Evolutionary conservation across 2,888 invertebrate species (phyloP), one percentile per base, ranked within the genome.

Genomic region (Mylabris sibirica): DNA sequence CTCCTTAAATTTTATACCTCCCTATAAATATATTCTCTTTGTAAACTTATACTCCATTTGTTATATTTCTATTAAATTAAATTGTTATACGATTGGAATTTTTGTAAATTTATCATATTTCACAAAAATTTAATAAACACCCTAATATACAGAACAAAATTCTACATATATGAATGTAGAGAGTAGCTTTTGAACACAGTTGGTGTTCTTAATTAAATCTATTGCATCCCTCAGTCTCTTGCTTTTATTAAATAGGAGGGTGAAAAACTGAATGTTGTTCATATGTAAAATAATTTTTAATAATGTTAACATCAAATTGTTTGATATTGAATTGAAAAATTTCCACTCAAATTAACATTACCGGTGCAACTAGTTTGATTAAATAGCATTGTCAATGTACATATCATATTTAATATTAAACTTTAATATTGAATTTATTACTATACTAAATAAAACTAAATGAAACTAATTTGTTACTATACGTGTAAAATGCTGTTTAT

Each of bases 181-280:
- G 22, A 57, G 14, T 57, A 57, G 26, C 26, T 57, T 26, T 26
- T 26, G 8, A 26, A 26, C 57, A 26, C 57, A 57, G 57, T 57
- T 57, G 57, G 57, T 57, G 26, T 57, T 26, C 57, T 57, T 26
- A 57, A 57, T 57, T 57, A 57, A 57, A 57, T 24, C 5, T 24
- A 8, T 26, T 26, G 14, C n/a, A 57, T 3, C 22, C 53, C 20
- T 1, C 53, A 22, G 11, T 57, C 24, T 9, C 49, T 49, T 3
- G 49, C 9, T 44, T 44, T 44, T n/a, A 44, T 44, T n/a, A 17
- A 11, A 17, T 17, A 17, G 3, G 12, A 6, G 6, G 1, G 17
- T 2, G 2, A 44, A 44, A 44, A 17, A 8, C 34, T 3, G 26
- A 11, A 2, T 3, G 12, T 44, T 44, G n/a, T 44, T 44, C 44